A percentile compares a stretch with the other conserved stretches of the same genome.
Conservation (phyloP, 1,140 invertebrate species). For the Telenomus remus region DNA sequence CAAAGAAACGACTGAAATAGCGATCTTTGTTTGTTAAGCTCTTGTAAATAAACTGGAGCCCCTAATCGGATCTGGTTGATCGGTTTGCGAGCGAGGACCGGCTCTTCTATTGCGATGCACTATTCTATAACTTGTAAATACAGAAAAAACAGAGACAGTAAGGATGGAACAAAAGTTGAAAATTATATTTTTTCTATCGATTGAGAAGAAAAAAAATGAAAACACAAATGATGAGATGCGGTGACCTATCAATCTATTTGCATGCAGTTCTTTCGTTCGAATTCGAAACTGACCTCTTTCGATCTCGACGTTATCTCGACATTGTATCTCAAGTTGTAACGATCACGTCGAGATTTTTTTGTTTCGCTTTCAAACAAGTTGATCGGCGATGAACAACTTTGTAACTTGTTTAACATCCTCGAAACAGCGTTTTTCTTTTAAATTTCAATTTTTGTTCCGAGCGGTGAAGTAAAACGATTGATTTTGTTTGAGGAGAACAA, state of each 20-base stretch:
- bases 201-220: constrained; percentile 63
- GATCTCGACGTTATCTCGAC: constrained; percentile 21
- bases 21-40: constrained; percentile 9
- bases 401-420: too few species aligned
- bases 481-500: too few species aligned
- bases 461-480: too few species aligned
- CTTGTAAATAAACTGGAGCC: neutral
- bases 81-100: constrained; percentile 27
- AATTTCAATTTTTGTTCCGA: too few species aligned
- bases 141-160: constrained; percentile 63
- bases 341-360: too few species aligned
- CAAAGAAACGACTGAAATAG: constrained; percentile 7
- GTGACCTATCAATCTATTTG: constrained; percentile 69
- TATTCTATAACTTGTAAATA: constrained; percentile 75
- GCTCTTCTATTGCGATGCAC: constrained; percentile 65
- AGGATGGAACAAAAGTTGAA: constrained; percentile 67
- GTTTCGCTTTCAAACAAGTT: too few species aligned
- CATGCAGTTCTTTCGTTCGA: constrained; percentile 30
- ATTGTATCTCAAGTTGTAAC: too few species aligned
- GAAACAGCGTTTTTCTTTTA: too few species aligned
- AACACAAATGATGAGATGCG: constrained; percentile 66
- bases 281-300: constrained; percentile 28
- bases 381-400: too few species aligned
- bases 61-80: constrained; percentile 1
- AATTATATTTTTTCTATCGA: constrained; percentile 76